Evolutionary conservation across 1,140 invertebrate species (phyloP), one percentile per base, ranked within the genome.

Genomic region (Melitaea cinxia): DNA sequence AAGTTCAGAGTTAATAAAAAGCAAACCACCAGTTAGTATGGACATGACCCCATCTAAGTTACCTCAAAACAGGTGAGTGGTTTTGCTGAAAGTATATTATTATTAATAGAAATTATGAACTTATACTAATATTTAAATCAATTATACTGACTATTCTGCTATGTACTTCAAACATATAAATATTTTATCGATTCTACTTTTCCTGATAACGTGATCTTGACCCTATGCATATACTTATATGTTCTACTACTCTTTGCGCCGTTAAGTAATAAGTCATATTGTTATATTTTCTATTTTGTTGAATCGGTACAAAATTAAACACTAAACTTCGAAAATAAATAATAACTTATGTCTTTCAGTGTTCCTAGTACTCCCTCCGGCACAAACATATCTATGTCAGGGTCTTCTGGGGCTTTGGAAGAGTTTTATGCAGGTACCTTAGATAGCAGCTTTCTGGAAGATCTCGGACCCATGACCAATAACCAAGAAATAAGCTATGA

Each of bases 381-480:
- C 17, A 66, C 65, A 2, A 83, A 77, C 39, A 21, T 74, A 9
- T 76, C 79, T 0, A 55, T 74, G 19, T 76, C 80, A 0, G 66
- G 73, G 5, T 72, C 91, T 3, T 75, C 91, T 33, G 76, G 92
- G 92, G 67, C 93, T 65, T 94, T 98, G 15, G 96, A 98, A 68
- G 96, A 98, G 80, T 98, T 98, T 92, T 94, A 97, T 80, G 95
- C 94, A 42, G 95, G 95, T 9, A 93, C 93, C 28, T 82, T 97
- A 9, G 96, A 97, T 82, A 94, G 94, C 77, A 95, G 94, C 17
- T 98, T 98, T 84, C 91, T 98, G 26, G 96, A 97, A 70, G 97
- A 97, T 69, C 88, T 93, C 5, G 71, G 82, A n/a, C 80, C 84
- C 4, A 76, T 92, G 28, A 73, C 78, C 23, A 82, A 88, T 12